These are phyloP conservation scores for Heterotis niloticus DNA, from an alignment of 2,113 vertebrate species.

Conservation along the genomic window DNA sequence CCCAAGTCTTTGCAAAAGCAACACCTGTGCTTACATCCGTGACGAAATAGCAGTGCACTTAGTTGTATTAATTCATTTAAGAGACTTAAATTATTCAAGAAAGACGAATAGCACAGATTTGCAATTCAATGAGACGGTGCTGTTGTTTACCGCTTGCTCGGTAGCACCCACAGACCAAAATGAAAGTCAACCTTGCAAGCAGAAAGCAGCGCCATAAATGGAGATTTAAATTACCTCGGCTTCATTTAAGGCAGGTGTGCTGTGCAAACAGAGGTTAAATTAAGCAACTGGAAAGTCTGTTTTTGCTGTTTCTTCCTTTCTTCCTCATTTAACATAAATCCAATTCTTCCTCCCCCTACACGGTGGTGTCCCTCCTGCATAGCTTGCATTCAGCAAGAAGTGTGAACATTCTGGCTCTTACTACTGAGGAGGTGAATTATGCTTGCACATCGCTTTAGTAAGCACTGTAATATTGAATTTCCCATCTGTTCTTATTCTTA, in stretches of 20 bases:
- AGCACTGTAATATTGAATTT: too few relatives aligned
- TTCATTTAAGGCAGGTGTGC: background rate
- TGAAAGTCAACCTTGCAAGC: background rate
- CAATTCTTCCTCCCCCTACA: too few relatives aligned
- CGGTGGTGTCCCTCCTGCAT: too few relatives aligned
- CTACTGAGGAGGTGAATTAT: too few relatives aligned
- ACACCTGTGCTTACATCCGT: background rate
- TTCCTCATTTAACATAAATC: too few relatives aligned
- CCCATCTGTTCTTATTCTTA: too few relatives aligned
- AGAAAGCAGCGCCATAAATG: background rate
- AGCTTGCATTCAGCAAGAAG: too few relatives aligned
- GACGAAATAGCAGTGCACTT: background rate
- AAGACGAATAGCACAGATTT: slow-evolving; percentile 5
- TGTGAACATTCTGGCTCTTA: too few relatives aligned
- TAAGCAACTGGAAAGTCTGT: background rate
- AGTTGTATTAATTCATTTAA: slow-evolving; percentile 16
- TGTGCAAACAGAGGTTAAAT: background rate
- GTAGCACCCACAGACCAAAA: background rate
- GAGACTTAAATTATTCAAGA: slow-evolving; percentile 5
- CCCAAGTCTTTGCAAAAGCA: background rate
- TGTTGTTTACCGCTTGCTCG: background rate
- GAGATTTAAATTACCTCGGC: background rate
- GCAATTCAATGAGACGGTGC: background rate
- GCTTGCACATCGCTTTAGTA: too few relatives aligned
- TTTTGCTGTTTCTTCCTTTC: too few relatives aligned